Conservation (phyloP, 2,797 vertebrate species). For the Phrynocephalus guinanensis region DNA sequence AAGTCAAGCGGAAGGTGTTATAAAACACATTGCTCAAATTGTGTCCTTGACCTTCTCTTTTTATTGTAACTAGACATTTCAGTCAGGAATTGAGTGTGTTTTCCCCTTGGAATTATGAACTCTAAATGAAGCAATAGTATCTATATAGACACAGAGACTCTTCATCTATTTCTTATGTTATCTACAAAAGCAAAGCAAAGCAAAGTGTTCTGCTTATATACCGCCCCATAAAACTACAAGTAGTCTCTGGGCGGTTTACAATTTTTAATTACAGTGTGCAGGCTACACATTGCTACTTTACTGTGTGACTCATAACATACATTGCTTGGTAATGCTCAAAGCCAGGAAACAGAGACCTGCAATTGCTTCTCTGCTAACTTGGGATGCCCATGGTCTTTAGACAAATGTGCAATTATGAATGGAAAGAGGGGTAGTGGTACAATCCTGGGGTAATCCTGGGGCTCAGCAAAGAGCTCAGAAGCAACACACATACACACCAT, state of each 20-base stretch:
- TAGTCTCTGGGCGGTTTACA: too few relatives aligned
- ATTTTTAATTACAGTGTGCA: too few relatives aligned
- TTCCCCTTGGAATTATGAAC: background rate
- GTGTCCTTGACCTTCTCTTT: slow-evolving; percentile 21
- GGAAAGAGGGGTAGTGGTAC: too few relatives aligned
- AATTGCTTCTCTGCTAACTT: background rate
- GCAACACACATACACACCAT: too few relatives aligned
- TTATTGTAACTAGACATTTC: slow-evolving; percentile 20
- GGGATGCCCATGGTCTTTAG: too few relatives aligned
- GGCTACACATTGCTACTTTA: too few relatives aligned
- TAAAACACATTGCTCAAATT: slow-evolving; percentile 34
- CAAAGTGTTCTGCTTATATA: too few relatives aligned
- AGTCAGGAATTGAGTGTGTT: background rate
- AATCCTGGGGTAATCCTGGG: too few relatives aligned
- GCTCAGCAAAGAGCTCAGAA: too few relatives aligned
- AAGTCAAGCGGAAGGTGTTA: slow-evolving; percentile 23
- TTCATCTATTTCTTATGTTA: background rate
- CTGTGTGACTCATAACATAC: background rate
- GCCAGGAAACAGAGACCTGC: background rate
- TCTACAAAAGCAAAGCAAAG: too few relatives aligned
- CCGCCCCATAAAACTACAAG: too few relatives aligned
- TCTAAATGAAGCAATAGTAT: background rate
- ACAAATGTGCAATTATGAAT: too few relatives aligned
- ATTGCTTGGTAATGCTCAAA: background rate
- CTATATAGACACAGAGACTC: background rate